Evolutionary conservation across 2,888 invertebrate species (phyloP), one percentile per base, ranked within the genome.

Genomic region (Drosophila merina): DNA sequence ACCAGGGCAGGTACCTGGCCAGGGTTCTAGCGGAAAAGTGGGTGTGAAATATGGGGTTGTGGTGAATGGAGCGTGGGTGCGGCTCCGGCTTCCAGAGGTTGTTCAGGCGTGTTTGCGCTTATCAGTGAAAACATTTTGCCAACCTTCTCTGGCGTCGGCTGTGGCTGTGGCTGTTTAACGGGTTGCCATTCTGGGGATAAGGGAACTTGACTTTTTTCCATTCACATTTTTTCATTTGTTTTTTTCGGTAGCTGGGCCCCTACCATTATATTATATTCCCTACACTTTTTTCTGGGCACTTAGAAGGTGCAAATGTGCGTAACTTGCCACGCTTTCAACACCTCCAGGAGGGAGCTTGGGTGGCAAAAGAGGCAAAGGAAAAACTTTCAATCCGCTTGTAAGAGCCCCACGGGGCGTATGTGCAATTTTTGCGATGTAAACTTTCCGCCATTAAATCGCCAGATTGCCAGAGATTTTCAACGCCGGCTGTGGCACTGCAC

Each of bases 361-460:
- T 7, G 38, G 33, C 9, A 33, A 10, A 25, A 25, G 44, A 47
- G 31, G 26, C 12, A 10, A 26, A 36, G 38, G 12, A 14, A 45
- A 57, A 70, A 70, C 50, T 70, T 70, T 70, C 72, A 56, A 71
- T 44, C 66, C 64, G 62, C 48, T 33, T 58, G 68, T 69, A 58
- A 44, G 38, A 36, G 49, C 47, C 72, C 66, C 72, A 69, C 48
- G 56, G 40, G 67, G 67, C 75, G 71, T 70, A 72, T 76, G 75
- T 72, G 75, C 60, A 71, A 85, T 79, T 64, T 80, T 76, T 76
- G 77, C 74, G 73, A 67, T 71, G 74, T 71, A 81, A 81, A 86
- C 86, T 84, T 84, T 64, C 84, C 76, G 82, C 86, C 86, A 86
- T 82, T 73, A 86, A 82, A 82, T 82, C 86, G 86, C 78, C 76